These are phyloP conservation scores for Lota lota DNA, from an alignment of 2,113 vertebrate species.

Conservation along the genomic window DNA sequence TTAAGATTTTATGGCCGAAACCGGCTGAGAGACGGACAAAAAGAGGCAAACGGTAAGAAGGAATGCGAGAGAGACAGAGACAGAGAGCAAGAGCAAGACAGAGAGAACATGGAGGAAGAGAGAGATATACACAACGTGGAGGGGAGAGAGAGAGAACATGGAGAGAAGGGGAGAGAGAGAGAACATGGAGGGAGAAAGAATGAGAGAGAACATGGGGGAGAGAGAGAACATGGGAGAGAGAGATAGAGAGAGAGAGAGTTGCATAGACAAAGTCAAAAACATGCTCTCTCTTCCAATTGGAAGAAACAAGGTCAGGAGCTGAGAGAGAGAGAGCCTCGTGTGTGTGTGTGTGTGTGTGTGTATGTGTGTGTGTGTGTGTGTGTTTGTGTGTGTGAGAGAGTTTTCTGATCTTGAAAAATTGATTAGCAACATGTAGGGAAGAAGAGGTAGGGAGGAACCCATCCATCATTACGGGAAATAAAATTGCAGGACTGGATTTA, in stretches of 20 bases:
- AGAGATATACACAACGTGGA: background rate
- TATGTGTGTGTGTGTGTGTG: no score
- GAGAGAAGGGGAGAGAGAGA: background rate
- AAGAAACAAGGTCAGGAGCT: background rate
- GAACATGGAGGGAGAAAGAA: background rate
- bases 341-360: no score
- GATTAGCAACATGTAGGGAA: no score
- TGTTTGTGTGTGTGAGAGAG: no score
- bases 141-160: background rate
- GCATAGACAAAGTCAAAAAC: background rate
- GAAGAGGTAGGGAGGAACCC: no score
- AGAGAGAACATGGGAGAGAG: no score
- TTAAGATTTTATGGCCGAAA: conserved; percentile 56
- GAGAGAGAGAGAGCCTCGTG: background rate
- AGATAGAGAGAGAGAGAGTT: conserved; percentile 5
- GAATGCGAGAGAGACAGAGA: conserved; percentile 1
- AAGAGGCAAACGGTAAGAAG: conserved; percentile 16
- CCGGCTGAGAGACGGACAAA: conserved; percentile 8
- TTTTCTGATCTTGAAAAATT: no score
- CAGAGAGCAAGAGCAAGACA: background rate
- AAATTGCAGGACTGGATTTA: no score
- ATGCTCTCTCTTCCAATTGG: background rate
- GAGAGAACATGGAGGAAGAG: background rate
- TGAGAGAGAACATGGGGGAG: conserved; percentile 1
- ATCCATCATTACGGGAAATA: no score